Evolutionary conservation across 2,797 vertebrate species (phyloP).

Genomic region (Trichosurus vulpecula): DNA sequence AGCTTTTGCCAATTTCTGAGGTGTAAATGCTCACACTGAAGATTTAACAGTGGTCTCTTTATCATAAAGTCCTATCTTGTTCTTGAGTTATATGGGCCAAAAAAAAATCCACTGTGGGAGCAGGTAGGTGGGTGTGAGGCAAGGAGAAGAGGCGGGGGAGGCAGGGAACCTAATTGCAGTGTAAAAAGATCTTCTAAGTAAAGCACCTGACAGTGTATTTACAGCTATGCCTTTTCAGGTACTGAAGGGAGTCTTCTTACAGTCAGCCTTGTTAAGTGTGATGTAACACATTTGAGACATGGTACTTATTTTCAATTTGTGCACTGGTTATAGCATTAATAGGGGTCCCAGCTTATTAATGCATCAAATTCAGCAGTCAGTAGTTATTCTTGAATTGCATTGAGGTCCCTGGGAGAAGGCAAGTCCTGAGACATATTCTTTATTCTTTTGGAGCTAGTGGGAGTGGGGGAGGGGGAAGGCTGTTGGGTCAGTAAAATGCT

Average conservation of each 20-base stretch:
- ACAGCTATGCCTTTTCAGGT: constrained; percentile 57
- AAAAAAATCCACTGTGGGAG: constrained; percentile 19
- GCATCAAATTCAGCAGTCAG: not conserved
- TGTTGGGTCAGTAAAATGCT: not conserved
- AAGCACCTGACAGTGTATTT: constrained; percentile 37
- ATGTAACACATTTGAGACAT: not conserved
- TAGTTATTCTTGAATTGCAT: not conserved
- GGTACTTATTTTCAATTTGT: not conserved
- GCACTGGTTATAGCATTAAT: not conserved
- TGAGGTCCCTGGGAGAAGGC: not conserved
- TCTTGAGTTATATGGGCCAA: constrained; percentile 71
- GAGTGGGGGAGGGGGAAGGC: not conserved
- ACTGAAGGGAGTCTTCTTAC: constrained; percentile 62
- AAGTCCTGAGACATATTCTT: not conserved
- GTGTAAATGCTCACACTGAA: not conserved
- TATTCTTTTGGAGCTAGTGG: not conserved
- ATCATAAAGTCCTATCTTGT: constrained; percentile 54
- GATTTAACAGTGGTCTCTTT: constrained; percentile 40
- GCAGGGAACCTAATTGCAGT: not conserved
- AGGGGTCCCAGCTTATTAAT: not conserved
- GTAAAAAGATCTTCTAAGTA: constrained; percentile 69
- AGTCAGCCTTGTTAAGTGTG: not conserved
- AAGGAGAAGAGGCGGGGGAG: not conserved
- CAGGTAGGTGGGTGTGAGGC: not conserved
- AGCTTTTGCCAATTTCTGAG: not conserved